These are phyloP conservation scores for Zosterops japonicus DNA, from an alignment of 2,113 vertebrate genomes.

Conservation along the genomic window DNA sequence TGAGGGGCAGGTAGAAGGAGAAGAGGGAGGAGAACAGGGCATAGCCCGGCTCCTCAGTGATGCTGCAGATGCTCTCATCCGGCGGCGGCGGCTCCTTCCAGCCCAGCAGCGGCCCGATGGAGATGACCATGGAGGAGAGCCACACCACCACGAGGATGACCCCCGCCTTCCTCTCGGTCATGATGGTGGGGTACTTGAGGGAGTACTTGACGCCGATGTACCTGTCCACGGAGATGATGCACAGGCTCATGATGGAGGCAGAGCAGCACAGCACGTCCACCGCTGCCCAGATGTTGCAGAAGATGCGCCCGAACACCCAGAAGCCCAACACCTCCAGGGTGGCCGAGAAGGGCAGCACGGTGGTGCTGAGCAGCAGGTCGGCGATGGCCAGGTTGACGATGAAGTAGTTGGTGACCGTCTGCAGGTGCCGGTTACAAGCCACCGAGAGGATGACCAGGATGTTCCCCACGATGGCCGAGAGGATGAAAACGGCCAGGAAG, in stretches of 20 bases:
- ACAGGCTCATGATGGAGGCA: conserved; percentile 97
- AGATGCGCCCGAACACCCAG: conserved; percentile 94
- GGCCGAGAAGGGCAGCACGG: conserved; percentile 94
- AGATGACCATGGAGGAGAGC: conserved; percentile 91
- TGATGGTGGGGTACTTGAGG: conserved; percentile 94
- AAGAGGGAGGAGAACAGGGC: conserved; percentile 96
- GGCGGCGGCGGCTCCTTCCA: conserved; percentile 94
- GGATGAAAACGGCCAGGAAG: conserved; percentile 88
- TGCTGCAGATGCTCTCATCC: conserved; percentile 89
- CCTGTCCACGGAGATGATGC: conserved; percentile 95
- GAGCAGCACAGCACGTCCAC: conserved; percentile 98
- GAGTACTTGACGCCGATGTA: conserved; percentile 97
- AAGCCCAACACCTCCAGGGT: conserved; percentile 93
- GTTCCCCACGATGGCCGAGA: conserved; percentile 93
- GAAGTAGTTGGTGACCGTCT: conserved; percentile 97
- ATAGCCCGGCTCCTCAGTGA: conserved; percentile 95
- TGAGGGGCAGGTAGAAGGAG: conserved; percentile 96
- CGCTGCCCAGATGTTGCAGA: conserved; percentile 98
- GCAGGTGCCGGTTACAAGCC: conserved; percentile 91
- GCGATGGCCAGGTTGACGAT: conserved; percentile 97
- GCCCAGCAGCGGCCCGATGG: conserved; percentile 92
- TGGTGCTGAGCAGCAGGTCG: conserved; percentile 89
- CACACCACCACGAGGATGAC: conserved; percentile 89
- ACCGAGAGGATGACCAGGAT: conserved; percentile 96
- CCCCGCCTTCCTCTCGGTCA: conserved; percentile 91